phyloP scores from a whole-genome alignment of 2,113 vertebrate genomes.

The Mormoops blainvillei region DNA sequence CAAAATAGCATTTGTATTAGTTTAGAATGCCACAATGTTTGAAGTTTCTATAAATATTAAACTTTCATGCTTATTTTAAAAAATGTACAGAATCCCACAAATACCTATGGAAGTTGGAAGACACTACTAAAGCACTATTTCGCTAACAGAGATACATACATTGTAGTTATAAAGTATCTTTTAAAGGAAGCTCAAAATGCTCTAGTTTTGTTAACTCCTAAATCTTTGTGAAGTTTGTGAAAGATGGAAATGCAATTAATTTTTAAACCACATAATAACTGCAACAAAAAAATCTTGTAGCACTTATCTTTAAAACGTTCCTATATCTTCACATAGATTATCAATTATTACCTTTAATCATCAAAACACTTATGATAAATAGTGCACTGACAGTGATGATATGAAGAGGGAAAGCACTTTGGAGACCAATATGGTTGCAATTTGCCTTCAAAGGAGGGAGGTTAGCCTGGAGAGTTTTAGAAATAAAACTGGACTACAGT shows the following conservation, averaged over 20 bases:
- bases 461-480: background rate
- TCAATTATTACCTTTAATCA: background rate
- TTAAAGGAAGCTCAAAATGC: background rate
- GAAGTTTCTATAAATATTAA: background rate
- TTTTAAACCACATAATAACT: background rate
- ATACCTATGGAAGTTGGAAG: background rate
- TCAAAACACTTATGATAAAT: background rate
- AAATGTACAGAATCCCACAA: background rate
- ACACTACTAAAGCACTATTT: background rate
- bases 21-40: background rate
- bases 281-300: background rate
- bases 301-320: background rate
- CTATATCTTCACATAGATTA: background rate
- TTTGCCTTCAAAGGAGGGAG: background rate
- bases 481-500: background rate
- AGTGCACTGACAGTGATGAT: background rate
- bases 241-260: background rate
- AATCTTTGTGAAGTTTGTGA: background rate
- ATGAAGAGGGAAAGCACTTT: background rate
- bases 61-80: background rate
- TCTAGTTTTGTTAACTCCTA: background rate
- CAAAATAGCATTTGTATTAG: background rate
- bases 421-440: background rate
- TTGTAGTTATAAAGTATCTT: background rate
- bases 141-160: background rate